phyloP scores from a whole-genome alignment of 1,140 invertebrate species.

The Bilobella aurantiaca region DNA sequence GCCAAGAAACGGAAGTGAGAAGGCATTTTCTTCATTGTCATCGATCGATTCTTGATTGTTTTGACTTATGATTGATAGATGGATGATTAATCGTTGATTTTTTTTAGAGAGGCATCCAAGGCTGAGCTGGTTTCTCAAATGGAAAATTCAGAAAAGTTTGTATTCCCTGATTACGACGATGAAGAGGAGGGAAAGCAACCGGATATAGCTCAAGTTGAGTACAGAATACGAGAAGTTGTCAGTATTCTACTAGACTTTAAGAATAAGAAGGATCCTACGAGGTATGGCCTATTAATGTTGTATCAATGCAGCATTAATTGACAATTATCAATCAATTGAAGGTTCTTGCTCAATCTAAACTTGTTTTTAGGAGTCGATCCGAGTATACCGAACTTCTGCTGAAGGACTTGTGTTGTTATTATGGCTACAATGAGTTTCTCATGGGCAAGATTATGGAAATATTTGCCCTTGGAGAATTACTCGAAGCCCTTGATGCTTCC shows the following conservation, averaged over 20 bases:
- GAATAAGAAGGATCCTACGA: slow-evolving; percentile 58
- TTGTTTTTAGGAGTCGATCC: slow-evolving; percentile 50
- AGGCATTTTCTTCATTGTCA: slow-evolving; percentile 18
- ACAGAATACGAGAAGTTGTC: slow-evolving; percentile 80
- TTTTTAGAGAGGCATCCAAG: slow-evolving; percentile 53
- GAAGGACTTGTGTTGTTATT: slow-evolving; percentile 85
- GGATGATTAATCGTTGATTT: neutral
- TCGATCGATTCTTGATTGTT: neutral
- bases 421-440: slow-evolving; percentile 92
- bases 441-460: slow-evolving; percentile 91
- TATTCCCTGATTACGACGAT: slow-evolving; percentile 62
- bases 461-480: slow-evolving; percentile 76
- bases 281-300: slow-evolving; percentile 38
- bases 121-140: slow-evolving; percentile 65
- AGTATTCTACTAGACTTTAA: slow-evolving; percentile 83
- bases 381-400: slow-evolving; percentile 73
- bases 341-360: too few relatives aligned
- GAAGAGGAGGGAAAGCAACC: slow-evolving; percentile 55
- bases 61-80: neutral
- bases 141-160: slow-evolving; percentile 59
- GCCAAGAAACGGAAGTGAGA: slow-evolving; percentile 31
- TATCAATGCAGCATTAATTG: too few relatives aligned
- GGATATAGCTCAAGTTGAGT: slow-evolving; percentile 72
- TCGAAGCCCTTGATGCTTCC: slow-evolving; percentile 90
- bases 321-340: too few relatives aligned